Conservation (phyloP, 2,113 vertebrate genomes). For the Phrynosoma platyrhinos region DNA sequence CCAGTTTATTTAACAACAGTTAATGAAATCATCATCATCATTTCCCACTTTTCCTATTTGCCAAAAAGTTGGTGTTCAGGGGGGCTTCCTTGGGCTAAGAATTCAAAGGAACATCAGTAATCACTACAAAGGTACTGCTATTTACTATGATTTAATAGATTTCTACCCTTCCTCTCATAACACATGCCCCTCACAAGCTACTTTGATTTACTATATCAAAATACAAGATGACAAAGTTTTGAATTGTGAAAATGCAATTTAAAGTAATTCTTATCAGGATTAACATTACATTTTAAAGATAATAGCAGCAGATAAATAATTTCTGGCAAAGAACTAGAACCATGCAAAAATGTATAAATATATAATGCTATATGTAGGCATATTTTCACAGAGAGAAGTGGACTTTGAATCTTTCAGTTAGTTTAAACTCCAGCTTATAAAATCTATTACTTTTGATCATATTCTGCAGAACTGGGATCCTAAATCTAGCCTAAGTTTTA, state of each 20-base stretch:
- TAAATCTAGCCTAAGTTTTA: too few relatives aligned
- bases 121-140: background rate
- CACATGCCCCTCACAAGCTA: background rate
- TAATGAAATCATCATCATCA: too few relatives aligned
- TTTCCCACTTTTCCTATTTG: background rate
- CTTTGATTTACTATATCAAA: background rate
- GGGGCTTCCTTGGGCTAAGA: background rate
- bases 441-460: too few relatives aligned
- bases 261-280: background rate
- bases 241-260: too few relatives aligned
- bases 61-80: background rate
- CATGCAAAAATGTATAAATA: too few relatives aligned
- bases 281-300: background rate
- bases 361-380: too few relatives aligned
- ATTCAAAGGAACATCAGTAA: background rate
- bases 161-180: background rate
- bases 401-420: too few relatives aligned
- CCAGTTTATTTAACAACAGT: too few relatives aligned
- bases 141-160: background rate
- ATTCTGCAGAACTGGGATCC: too few relatives aligned
- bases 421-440: too few relatives aligned
- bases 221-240: background rate
- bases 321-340: too few relatives aligned
- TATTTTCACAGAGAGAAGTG: too few relatives aligned
- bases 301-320: background rate